Percentiles rank a stretch among this genome's conserved stretches.
These are phyloP conservation scores for Centropus unirufus DNA, from an alignment of 2,113 vertebrate species.

Conservation along the genomic window DNA sequence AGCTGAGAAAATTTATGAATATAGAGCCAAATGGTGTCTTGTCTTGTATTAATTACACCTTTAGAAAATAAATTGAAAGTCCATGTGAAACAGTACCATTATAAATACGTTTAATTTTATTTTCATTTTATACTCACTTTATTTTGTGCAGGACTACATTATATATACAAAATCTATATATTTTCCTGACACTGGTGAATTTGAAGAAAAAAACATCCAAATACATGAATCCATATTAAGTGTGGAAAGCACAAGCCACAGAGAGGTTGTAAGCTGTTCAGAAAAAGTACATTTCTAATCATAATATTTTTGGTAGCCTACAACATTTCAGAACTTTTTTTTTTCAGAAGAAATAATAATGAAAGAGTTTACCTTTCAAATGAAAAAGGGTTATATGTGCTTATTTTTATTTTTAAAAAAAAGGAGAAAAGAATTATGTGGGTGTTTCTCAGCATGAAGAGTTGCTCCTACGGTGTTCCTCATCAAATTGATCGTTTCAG, in stretches of 20 bases:
- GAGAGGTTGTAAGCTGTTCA: background rate
- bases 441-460: background rate
- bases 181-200: background rate
- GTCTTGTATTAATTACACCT: background rate
- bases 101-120: background rate
- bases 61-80: background rate
- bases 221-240: background rate
- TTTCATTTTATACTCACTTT: background rate
- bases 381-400: background rate
- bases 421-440: background rate
- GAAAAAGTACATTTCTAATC: background rate
- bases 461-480: background rate
- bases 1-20: background rate
- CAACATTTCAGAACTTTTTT: background rate
- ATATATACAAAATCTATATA: background rate
- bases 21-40: background rate
- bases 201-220: background rate
- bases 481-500: fast-evolving
- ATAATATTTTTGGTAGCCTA: fast-evolving
- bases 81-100: background rate
- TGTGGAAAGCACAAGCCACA: background rate
- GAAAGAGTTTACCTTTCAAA: background rate
- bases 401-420: background rate
- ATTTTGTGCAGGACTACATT: background rate
- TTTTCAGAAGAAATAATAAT: background rate